Base-by-base conservation (phyloP, 2,888 invertebrate species). In the Himalopsyche anomala region DNA sequence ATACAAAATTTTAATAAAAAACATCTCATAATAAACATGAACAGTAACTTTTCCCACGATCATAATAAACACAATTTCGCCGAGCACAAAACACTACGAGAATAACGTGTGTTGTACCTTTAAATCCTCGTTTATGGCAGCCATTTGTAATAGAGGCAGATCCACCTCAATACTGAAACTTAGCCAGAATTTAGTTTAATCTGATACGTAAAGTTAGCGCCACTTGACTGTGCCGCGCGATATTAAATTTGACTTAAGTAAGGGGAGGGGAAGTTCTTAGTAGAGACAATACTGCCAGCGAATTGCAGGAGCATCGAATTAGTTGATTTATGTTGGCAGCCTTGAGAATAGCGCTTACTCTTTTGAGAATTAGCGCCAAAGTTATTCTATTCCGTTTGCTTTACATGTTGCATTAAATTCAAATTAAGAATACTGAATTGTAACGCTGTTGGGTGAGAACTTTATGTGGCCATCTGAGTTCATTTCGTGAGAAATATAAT, bases 171-270 rank as follows among this genome's bases (percentile, higher is more conserved):
- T 40, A 80, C 80, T 80, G 40, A 38, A 80, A 80, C 40, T 80
- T 36, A 12, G 36, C 79, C 79, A 19, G 36, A 79, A 79, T 79
- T 38, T 42, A 80, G 80, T 80, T 80, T 40, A 80, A 80, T 80
- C 80, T 6, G 80, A 80, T 80, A 80, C 80, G 42, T n/a, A 80
- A 80, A 80, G 80, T 80, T 80, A 80, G 40, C 80, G 9, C 80
- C 80, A 80, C 62, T 62, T 62, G 80, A 80, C 80, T 38, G 36
- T 42, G 80, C 80, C 36, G 36, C 8, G 80, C 80, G 80, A 38
- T 80, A 80, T 80, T 80, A 40, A 80, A 80, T 80, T 80, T 80
- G 80, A 80, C 62, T 62, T 62, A 62, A 42, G 28, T 42, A 38
- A 42, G 28, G 80, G 28, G 12, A 51, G 3, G 51, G n/a, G 42